phyloP scores from a whole-genome alignment of 2,888 invertebrate genomes.

The Drosophila mulleri region DNA sequence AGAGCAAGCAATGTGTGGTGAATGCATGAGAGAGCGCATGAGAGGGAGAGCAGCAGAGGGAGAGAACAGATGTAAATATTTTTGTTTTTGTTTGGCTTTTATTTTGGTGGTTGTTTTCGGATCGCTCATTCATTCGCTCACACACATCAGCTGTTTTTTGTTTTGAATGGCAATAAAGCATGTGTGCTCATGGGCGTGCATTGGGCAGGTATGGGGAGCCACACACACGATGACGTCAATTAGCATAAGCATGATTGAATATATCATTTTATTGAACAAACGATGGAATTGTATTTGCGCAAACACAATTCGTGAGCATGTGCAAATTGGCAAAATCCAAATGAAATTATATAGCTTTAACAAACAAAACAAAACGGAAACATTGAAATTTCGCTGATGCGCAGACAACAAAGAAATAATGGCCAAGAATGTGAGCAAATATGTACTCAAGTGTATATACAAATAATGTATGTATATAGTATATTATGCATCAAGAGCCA shows the following conservation, averaged over 20 bases:
- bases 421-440: constrained; percentile 44
- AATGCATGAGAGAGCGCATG: constrained; percentile 14
- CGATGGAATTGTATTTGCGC: constrained; percentile 27
- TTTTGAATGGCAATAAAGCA: constrained; percentile 64
- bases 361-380: constrained; percentile 43
- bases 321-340: constrained; percentile 55
- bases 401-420: constrained; percentile 55
- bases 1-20: constrained; percentile 4
- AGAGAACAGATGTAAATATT: constrained; percentile 13
- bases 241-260: constrained; percentile 20
- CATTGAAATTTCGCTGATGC: constrained; percentile 49
- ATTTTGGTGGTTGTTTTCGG: constrained; percentile 41
- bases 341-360: constrained; percentile 27
- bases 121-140: constrained; percentile 25
- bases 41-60: background rate
- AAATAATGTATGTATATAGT: background rate
- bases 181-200: constrained; percentile 12
- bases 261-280: constrained; percentile 23
- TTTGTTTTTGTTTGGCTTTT: constrained; percentile 39
- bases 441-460: constrained; percentile 21
- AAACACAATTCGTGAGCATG: constrained; percentile 49
- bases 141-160: constrained; percentile 74
- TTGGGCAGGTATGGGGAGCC: background rate
- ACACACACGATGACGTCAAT: constrained; percentile 52
- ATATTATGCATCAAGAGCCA: constrained; percentile 19